Evolutionary conservation across 1,140 invertebrate species (phyloP), one percentile per base, ranked within the genome.

Genomic region (Trissolcus basalis): DNA sequence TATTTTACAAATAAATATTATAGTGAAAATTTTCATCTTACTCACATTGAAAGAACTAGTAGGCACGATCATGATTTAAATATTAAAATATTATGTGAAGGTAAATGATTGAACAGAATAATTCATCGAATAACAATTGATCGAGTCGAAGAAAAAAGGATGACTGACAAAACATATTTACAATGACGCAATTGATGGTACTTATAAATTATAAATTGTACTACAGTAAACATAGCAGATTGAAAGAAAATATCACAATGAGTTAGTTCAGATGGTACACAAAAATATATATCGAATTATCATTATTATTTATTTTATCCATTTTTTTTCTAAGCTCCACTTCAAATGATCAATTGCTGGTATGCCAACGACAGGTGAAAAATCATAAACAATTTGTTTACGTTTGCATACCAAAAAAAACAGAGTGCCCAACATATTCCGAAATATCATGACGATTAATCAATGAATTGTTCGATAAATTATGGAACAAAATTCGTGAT

Each of bases 1-100:
- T 69, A 70, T 69, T 70, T 69, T 70, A 76, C 64, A 70, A 76
- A 69, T 76, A 76, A 76, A 69, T 70, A 69, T 65, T n/a, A 33
- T 55, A 19, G 49, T 54, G 44, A 58, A 55, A 58, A 15, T 44
- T 60, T 56, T 41, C 41, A 15, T 50, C 49, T 49, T 60, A 54
- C 14, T 67, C 51, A 58, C 64, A 67, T 67, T 14, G 49, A 65
- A 73, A 53, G 36, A 16, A 72, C 48, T 71, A 51, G 50, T 67
- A 73, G 70, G 70, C 70, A 73, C 70, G 51, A 55, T 73, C 55
- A 73, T 67, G 70, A 73, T 67, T 73, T 73, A 61, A 61, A 67
- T 61, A 74, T 49, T 74, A 67, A 74, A 74, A 55, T 61, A 50
- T 53, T 39, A n/a, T 50, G 14, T 32, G 36, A 4, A 60, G 32